Evolutionary conservation across 2,888 invertebrate genomes (phyloP).

Genomic region (Hemistola chrysoprasaria): DNA sequence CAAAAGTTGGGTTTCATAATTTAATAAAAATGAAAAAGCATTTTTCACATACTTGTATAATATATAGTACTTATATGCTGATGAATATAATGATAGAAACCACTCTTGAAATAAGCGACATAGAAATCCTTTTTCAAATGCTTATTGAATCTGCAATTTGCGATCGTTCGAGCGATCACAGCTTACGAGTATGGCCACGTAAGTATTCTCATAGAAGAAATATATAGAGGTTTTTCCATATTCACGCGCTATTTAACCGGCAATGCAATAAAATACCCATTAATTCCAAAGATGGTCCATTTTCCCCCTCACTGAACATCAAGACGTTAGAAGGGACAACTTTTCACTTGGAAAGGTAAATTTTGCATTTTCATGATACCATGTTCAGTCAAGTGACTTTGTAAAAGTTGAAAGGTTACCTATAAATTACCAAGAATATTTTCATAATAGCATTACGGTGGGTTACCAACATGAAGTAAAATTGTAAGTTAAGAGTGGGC

Average conservation of each 20-base stretch:
- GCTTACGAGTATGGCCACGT: conserved; percentile 37
- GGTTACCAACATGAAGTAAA: background rate
- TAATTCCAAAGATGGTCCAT: conserved; percentile 74
- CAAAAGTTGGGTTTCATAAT: too few species aligned
- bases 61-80: too few species aligned
- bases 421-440: conserved; percentile 13
- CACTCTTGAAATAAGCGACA: conserved; percentile 31
- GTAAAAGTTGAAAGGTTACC: conserved; percentile 4
- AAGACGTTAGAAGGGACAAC: conserved; percentile 55
- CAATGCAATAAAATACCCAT: conserved; percentile 78
- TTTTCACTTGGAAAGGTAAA: conserved; percentile 47
- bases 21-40: too few species aligned
- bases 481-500: background rate
- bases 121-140: conserved; percentile 32
- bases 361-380: conserved; percentile 42
- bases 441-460: background rate
- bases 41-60: too few species aligned
- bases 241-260: conserved; percentile 76
- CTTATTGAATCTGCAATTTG: conserved; percentile 33
- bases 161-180: conserved; percentile 32
- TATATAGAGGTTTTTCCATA: conserved; percentile 54
- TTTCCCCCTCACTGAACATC: conserved; percentile 64
- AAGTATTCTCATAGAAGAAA: conserved; percentile 39
- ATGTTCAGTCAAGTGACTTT: conserved; percentile 21
- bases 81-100: conserved; percentile 27